Base-by-base conservation (phyloP, 1,140 invertebrate genomes). In the Drosophila ohnishii region DNA sequence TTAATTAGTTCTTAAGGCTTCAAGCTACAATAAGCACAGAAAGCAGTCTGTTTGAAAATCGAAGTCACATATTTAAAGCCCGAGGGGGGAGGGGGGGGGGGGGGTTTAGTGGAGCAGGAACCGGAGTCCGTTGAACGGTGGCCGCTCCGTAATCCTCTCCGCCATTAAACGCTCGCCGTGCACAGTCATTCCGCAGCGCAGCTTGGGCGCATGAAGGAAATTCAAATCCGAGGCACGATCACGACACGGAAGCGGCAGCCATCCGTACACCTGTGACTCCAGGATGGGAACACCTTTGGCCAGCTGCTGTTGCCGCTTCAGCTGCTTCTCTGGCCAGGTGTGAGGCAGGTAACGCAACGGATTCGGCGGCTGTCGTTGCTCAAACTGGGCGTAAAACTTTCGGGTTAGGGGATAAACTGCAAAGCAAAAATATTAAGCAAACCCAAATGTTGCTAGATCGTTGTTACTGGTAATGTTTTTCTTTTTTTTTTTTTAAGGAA, bases 221-320 rank as follows among this genome's bases (percentile, higher is more conserved):
- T 91, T 91, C 1, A 91, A 63, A 50, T 85, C 56, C 19, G 55
- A 56, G 44, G 62, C 55, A 2, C 56, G 56, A 8, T 74, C 63
- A 3, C 58, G 51, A 19, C 66, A 74, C 30, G 74, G 50, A 0
- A 75, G 10, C 8, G 90, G 90, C 30, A 90, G 51, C 90, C 90
- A 91, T 14, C 90, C 90, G 25, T 91, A 90, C 1, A 80, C 51
- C 50, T 90, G 86, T 1, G 80, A 90, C 44, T 90, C 82, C 10
- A 90, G 57, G 2, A 73, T 25, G 2, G 89, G 89, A 22, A 73
- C 56, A 0, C 55, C 47, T 30, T 13, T 22, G 14, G 10, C 35
- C 32, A 81, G 56, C 11, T 66, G 35, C 5, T 53, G 69, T 14
- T 71, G 56, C 0, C 78, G 64, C n/a, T 83, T 73, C 34, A 67